These are phyloP conservation scores for Theristicus caerulescens DNA, from an alignment of 2,113 vertebrate species.

Conservation along the genomic window DNA sequence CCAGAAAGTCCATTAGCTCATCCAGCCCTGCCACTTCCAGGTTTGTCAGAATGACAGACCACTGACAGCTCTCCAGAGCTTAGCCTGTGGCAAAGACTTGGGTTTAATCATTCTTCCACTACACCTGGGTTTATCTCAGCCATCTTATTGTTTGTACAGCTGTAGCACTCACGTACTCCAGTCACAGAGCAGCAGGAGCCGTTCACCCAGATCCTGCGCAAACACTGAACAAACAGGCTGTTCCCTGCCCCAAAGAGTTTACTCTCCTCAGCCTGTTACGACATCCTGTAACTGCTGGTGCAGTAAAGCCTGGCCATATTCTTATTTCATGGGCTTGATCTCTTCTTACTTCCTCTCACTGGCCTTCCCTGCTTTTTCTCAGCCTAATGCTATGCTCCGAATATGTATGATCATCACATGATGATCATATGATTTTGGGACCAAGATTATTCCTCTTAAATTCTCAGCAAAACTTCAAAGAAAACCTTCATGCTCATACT, in stretches of 20 bases:
- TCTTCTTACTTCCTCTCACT: background rate
- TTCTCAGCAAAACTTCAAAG: background rate
- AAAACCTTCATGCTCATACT: background rate
- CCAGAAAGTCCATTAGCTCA: background rate
- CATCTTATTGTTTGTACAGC: background rate
- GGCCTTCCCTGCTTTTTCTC: background rate
- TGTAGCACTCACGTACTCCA: background rate
- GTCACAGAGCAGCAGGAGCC: background rate
- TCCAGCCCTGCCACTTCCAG: background rate
- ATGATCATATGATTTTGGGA: background rate
- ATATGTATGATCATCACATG: background rate
- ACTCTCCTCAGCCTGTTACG: background rate
- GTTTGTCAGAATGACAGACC: background rate
- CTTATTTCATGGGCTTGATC: background rate
- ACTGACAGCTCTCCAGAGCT: background rate
- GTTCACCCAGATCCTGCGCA: background rate
- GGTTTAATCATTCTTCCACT: background rate
- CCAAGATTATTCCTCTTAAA: background rate
- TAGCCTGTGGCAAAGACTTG: background rate
- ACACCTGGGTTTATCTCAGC: background rate
- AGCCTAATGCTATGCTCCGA: rapidly evolving
- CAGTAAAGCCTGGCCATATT: background rate
- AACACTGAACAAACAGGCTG: background rate
- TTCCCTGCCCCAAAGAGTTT: background rate
- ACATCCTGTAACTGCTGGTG: background rate